Percentiles rank a stretch among this genome's conserved stretches.
Evolutionary conservation across 2,888 invertebrate species (phyloP).

Genomic region (Zhuqinia jingwanae): DNA sequence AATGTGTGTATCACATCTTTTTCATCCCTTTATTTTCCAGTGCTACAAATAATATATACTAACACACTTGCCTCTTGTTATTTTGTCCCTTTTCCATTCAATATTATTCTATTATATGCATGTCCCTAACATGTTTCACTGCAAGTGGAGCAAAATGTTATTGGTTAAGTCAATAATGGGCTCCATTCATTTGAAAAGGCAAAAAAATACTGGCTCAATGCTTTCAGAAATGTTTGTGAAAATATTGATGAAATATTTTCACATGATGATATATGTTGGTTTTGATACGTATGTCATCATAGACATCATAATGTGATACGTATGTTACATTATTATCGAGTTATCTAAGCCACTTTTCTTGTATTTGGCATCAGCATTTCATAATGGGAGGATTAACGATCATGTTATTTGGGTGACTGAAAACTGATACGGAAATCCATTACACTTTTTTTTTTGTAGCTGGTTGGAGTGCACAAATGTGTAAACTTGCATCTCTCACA

Average conservation of each 20-base stretch:
- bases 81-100: too few relatives aligned
- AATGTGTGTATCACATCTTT: too few relatives aligned
- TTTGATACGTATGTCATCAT: not conserved
- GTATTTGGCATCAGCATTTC: slow-evolving; percentile 2
- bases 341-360: not conserved
- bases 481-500: not conserved
- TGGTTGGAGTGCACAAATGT: not conserved
- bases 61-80: too few relatives aligned
- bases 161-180: not conserved
- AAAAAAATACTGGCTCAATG: too few relatives aligned
- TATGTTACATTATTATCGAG: slow-evolving; percentile 4
- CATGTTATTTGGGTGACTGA: slow-evolving; percentile 17
- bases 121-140: too few relatives aligned
- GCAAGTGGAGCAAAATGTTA: not conserved
- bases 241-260: not conserved
- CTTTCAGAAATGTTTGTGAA: slow-evolving; percentile 1
- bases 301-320: too few relatives aligned
- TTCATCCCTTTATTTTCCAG: too few relatives aligned
- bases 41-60: too few relatives aligned
- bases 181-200: not conserved
- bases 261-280: not conserved
- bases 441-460: not conserved
- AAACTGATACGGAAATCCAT: slow-evolving; percentile 12
- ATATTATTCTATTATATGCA: too few relatives aligned
- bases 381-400: slow-evolving; percentile 18